Evolutionary conservation across 2,888 invertebrate genomes (phyloP).

Genomic region (Archaeoteleia sp.): DNA sequence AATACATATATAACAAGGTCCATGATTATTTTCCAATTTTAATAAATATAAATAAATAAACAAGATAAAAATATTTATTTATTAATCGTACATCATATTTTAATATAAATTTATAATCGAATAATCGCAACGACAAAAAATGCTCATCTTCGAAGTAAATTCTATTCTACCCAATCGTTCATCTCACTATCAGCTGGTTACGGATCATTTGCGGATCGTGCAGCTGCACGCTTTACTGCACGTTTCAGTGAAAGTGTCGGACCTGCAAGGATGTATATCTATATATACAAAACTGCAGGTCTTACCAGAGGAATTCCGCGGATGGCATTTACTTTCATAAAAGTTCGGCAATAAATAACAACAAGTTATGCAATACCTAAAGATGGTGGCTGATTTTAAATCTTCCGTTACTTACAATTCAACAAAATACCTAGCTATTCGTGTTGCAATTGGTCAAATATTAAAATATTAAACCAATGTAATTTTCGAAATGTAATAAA

Average conservation of each 20-base stretch:
- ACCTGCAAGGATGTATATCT: constrained; percentile 37
- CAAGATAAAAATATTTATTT: too few species aligned
- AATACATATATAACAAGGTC: too few species aligned
- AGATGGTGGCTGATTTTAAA: background rate
- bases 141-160: constrained; percentile 35
- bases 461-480: too few species aligned
- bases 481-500: too few species aligned
- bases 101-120: constrained; percentile 15
- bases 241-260: constrained; percentile 47
- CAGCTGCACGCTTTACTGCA: constrained; percentile 37
- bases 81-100: too few species aligned
- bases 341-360: background rate
- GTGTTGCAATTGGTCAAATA: too few species aligned
- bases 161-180: constrained; percentile 37
- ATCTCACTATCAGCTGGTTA: constrained; percentile 48
- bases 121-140: constrained; percentile 27
- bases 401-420: too few species aligned
- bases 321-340: constrained; percentile 47
- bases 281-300: constrained; percentile 48
- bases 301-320: constrained; percentile 40
- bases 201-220: constrained; percentile 43
- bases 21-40: too few species aligned
- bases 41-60: too few species aligned
- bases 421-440: too few species aligned
- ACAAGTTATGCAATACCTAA: background rate